Percentiles rank a stretch among this genome's conserved stretches.
Evolutionary conservation across 1,140 invertebrate species (phyloP).

Genomic region (Plutomurus gul): DNA sequence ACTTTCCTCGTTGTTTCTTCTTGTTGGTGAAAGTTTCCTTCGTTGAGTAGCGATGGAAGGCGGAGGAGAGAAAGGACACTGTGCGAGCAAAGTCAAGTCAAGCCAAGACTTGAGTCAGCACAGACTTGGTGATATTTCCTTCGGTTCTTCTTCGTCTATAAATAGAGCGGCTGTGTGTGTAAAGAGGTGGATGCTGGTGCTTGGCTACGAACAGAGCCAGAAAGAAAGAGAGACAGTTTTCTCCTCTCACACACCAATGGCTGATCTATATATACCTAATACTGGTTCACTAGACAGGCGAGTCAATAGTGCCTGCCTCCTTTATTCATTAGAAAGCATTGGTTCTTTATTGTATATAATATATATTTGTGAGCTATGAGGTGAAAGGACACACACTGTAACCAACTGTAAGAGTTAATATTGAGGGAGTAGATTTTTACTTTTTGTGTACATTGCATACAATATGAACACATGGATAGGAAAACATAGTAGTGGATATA

Average conservation of each 20-base stretch:
- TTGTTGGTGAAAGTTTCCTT: conserved; percentile 16
- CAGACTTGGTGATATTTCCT: background rate
- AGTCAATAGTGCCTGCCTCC: background rate
- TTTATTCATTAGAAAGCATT: background rate
- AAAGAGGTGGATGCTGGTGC: too few relatives aligned
- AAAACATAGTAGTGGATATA: too few relatives aligned
- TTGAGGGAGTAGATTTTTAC: too few relatives aligned
- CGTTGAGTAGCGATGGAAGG: background rate
- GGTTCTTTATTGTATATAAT: too few relatives aligned
- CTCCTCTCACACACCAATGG: background rate
- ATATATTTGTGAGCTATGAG: too few relatives aligned
- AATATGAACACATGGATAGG: too few relatives aligned
- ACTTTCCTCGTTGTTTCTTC: background rate
- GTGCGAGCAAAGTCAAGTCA: background rate
- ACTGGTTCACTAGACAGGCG: background rate
- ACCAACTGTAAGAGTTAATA: too few relatives aligned
- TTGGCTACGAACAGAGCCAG: too few relatives aligned
- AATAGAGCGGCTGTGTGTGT: too few relatives aligned
- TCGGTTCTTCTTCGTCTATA: background rate
- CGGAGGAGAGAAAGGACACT: background rate
- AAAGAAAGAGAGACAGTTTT: background rate
- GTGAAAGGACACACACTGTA: too few relatives aligned
- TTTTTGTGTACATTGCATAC: too few relatives aligned
- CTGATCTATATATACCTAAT: too few relatives aligned
- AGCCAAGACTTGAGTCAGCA: background rate